A percentile compares a stretch with the other conserved stretches of the same genome.
phyloP scores from a whole-genome alignment of 2,113 vertebrate genomes.

The Cottus gobio region DNA sequence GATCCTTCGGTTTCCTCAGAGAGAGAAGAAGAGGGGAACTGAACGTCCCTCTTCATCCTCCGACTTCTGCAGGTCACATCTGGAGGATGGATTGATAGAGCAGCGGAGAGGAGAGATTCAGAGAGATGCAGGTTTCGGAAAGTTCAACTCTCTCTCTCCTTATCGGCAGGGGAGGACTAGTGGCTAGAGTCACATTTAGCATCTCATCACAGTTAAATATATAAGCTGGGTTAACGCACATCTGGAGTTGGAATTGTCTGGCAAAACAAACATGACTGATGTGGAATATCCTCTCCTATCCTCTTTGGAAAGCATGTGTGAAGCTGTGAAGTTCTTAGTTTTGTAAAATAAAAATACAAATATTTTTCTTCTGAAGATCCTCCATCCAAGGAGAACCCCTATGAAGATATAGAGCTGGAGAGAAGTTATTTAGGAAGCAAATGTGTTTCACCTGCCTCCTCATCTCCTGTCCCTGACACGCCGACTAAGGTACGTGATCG shows the following conservation, averaged over 20 bases:
- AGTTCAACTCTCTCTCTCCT: constrained; percentile 24
- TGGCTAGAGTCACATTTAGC: constrained; percentile 46
- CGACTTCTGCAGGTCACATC: constrained; percentile 70
- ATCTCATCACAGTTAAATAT: constrained; percentile 59
- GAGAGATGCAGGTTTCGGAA: constrained; percentile 40
- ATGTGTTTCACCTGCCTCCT: constrained; percentile 86
- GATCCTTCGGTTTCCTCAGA: constrained; percentile 55
- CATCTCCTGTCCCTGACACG: constrained; percentile 87
- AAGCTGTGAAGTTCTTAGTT: not conserved
- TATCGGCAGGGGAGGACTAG: constrained; percentile 46
- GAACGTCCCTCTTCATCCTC: constrained; percentile 67
- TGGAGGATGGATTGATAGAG: constrained; percentile 65
- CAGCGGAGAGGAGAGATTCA: not conserved
- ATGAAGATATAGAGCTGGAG: constrained; percentile 95
- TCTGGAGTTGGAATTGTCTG: constrained; percentile 65
- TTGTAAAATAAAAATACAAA: not conserved
- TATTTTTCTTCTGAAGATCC: constrained; percentile 84
- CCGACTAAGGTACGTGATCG: constrained; percentile 87
- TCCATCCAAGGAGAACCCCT: constrained; percentile 95
- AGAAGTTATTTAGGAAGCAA: constrained; percentile 91
- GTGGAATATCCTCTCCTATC: constrained; percentile 28
- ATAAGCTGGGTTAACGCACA: constrained; percentile 52
- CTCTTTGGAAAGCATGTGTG: constrained; percentile 22
- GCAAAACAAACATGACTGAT: constrained; percentile 56
- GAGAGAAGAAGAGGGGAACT: constrained; percentile 59